These are phyloP conservation scores for Mohoua ochrocephala DNA, from an alignment of 2,113 vertebrate species.

Conservation along the genomic window DNA sequence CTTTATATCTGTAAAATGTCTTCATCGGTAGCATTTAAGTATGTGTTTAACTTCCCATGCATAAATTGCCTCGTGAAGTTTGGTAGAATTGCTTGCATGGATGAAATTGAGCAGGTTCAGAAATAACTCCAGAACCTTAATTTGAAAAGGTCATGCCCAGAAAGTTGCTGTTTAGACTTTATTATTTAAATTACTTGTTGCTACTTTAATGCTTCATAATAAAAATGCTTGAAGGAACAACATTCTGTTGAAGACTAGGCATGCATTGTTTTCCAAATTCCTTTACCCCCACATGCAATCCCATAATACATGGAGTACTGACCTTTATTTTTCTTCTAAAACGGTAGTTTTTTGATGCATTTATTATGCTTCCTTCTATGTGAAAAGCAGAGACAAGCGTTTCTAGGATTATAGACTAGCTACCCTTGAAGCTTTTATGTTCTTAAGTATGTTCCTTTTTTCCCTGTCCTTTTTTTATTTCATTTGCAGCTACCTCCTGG, in stretches of 20 bases:
- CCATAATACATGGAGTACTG: slow-evolving; percentile 51
- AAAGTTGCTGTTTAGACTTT: slow-evolving; percentile 12
- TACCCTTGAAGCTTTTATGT: background rate
- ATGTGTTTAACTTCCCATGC: background rate
- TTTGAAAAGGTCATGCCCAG: background rate
- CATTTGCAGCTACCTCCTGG: background rate
- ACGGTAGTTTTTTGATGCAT: background rate
- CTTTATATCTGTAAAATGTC: background rate
- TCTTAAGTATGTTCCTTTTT: background rate
- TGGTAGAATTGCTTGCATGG: background rate
- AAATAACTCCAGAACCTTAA: background rate
- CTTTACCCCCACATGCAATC: slow-evolving; percentile 56
- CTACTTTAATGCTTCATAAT: slow-evolving; percentile 6
- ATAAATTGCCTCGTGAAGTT: background rate
- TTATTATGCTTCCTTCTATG: background rate
- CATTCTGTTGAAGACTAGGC: slow-evolving; percentile 50
- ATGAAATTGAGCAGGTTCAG: background rate
- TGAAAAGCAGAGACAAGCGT: background rate
- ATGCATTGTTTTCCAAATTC: slow-evolving; percentile 61
- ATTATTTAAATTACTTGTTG: background rate
- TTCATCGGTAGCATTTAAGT: background rate
- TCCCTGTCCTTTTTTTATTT: too few relatives aligned
- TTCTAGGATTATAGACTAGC: background rate
- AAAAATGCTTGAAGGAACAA: slow-evolving; percentile 49
- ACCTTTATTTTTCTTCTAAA: slow-evolving; percentile 40